phyloP scores from a whole-genome alignment of 1,140 invertebrate genomes.

The Camponotus vicinus region DNA sequence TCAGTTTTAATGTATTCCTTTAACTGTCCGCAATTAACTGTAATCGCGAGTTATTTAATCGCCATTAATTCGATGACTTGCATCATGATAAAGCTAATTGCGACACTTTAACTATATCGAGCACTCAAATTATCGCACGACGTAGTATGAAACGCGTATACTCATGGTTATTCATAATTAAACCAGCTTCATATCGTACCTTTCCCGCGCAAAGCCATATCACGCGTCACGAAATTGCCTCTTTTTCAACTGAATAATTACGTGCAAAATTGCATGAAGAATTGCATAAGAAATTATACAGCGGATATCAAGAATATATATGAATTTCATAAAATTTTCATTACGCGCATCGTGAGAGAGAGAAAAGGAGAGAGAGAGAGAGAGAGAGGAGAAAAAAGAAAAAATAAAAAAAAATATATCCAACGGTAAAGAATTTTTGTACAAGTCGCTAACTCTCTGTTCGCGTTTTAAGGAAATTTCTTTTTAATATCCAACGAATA shows the following conservation, averaged over 20 bases:
- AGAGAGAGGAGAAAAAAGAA: no score
- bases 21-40: slow-evolving; percentile 49
- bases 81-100: slow-evolving; percentile 34
- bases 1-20: slow-evolving; percentile 50
- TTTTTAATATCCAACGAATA: slow-evolving; percentile 53
- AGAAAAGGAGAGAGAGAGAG: no score
- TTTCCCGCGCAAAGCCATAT: slow-evolving; percentile 12
- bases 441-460: slow-evolving; percentile 4
- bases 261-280: neutral
- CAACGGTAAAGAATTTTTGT: neutral
- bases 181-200: slow-evolving; percentile 23
- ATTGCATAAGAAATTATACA: neutral
- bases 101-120: slow-evolving; percentile 45
- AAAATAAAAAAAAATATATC: neutral
- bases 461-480: slow-evolving; percentile 21
- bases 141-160: slow-evolving; percentile 15
- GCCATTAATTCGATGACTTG: slow-evolving; percentile 45
- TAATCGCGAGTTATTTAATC: slow-evolving; percentile 55
- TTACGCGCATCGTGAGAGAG: neutral
- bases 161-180: slow-evolving; percentile 42
- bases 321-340: slow-evolving; percentile 6
- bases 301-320: neutral
- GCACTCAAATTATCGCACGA: slow-evolving; percentile 63
- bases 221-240: neutral
- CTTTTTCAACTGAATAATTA: slow-evolving; percentile 35